Percentiles rank a stretch among this genome's conserved stretches.
Evolutionary conservation across 2,888 invertebrate species (phyloP).

Genomic region (Philaethria dido): DNA sequence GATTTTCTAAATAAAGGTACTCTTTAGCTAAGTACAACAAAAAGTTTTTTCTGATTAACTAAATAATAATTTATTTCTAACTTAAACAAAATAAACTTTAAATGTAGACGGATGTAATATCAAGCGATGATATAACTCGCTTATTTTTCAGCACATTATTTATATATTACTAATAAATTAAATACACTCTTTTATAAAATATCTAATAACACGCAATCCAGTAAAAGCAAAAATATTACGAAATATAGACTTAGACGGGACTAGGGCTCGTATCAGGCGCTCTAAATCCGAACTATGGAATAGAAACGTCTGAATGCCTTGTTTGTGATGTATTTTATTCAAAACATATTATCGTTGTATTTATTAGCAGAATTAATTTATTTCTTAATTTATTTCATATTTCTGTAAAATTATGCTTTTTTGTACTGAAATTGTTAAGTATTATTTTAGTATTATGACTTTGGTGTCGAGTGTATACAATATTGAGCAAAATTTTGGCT

Average conservation of each 20-base stretch:
- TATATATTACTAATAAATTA: conserved; percentile 44
- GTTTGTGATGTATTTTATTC: conserved; percentile 32
- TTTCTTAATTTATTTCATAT: conserved; percentile 14
- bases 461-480: conserved; percentile 81
- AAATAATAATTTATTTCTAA: conserved; percentile 36
- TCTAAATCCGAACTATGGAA: conserved; percentile 36
- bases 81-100: conserved; percentile 35
- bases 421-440: conserved; percentile 79
- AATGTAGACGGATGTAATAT: conserved; percentile 41
- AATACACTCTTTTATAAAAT: conserved; percentile 46
- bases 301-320: conserved; percentile 48
- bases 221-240: conserved; percentile 48
- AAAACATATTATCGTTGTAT: conserved; percentile 16
- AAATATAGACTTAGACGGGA: conserved; percentile 63
- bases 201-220: conserved; percentile 47
- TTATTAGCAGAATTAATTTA: not conserved
- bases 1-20: conserved; percentile 27
- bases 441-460: conserved; percentile 78
- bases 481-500: conserved; percentile 83
- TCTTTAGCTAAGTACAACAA: conserved; percentile 40
- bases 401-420: conserved; percentile 68
- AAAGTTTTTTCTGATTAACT: conserved; percentile 30
- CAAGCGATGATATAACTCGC: conserved; percentile 30
- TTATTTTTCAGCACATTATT: conserved; percentile 35
- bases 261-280: conserved; percentile 56